These are phyloP conservation scores for Apamea sordens DNA, from an alignment of 2,888 invertebrate species.

Conservation along the genomic window DNA sequence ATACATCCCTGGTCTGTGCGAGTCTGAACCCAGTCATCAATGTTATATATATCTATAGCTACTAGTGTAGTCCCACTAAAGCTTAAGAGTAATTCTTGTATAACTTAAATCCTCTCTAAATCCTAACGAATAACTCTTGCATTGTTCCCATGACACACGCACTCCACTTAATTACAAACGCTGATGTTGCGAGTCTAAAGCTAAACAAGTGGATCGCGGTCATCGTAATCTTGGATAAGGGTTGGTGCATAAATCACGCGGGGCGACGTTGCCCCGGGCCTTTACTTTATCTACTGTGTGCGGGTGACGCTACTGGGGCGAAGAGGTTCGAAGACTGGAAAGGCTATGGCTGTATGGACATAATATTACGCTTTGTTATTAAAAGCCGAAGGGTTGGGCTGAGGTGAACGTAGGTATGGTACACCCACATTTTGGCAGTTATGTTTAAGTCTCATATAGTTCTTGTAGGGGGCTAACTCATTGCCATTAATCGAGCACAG, in stretches of 20 bases:
- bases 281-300: slow-evolving; percentile 89
- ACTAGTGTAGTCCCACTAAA: neutral
- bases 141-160: slow-evolving; percentile 66
- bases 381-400: no score
- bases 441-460: no score
- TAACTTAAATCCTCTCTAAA: slow-evolving; percentile 43
- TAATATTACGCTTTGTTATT: no score
- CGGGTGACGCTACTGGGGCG: slow-evolving; percentile 83
- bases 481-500: no score
- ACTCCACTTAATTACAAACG: slow-evolving; percentile 73
- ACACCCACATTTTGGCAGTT: no score
- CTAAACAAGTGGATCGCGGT: slow-evolving; percentile 89
- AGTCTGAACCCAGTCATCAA: neutral
- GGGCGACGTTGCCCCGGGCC: slow-evolving; percentile 87
- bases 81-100: slow-evolving; percentile 12
- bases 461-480: no score
- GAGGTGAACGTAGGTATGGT: no score
- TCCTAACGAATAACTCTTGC: slow-evolving; percentile 58
- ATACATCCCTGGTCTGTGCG: no score
- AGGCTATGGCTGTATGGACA: no score
- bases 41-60: no score
- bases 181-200: slow-evolving; percentile 77
- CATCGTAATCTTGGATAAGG: slow-evolving; percentile 91
- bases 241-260: slow-evolving; percentile 88
- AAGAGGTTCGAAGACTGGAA: slow-evolving; percentile 64